Evolutionary conservation across 2,113 vertebrate genomes (phyloP).

Genomic region (Phylloscopus trochiloides): DNA sequence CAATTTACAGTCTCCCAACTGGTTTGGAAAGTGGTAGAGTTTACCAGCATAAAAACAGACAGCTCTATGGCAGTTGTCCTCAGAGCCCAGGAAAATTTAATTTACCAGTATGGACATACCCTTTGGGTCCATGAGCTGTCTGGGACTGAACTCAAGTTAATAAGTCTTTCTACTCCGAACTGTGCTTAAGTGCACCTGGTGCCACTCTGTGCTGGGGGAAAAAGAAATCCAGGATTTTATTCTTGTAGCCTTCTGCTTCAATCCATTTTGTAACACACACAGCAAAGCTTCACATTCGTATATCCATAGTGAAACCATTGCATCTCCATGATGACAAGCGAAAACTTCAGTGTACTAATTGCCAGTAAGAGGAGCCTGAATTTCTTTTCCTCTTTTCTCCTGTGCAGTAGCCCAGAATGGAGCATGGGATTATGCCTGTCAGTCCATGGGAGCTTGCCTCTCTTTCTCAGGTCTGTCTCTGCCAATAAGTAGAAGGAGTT

Average conservation of each 20-base stretch:
- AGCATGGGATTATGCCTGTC: fast-evolving
- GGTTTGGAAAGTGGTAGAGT: neutral
- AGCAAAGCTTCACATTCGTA: neutral
- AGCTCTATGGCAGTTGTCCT: neutral
- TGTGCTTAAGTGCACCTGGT: neutral
- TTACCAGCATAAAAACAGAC: neutral
- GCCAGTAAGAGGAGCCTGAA: neutral
- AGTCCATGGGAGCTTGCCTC: neutral
- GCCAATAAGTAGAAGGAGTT: neutral
- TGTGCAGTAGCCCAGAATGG: neutral
- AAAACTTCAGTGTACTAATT: neutral
- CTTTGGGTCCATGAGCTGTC: neutral
- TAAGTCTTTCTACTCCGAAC: neutral
- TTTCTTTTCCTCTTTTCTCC: neutral
- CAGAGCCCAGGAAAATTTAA: neutral
- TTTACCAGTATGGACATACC: neutral
- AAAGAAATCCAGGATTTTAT: neutral
- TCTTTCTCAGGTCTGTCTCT: neutral
- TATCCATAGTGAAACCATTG: neutral
- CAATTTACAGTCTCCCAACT: neutral
- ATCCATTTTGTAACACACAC: neutral
- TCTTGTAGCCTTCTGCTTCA: neutral
- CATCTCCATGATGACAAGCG: neutral
- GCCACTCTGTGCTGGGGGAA: neutral
- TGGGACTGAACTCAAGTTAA: neutral